Base-by-base conservation (phyloP, 2,797 vertebrate genomes). In the Gymnoscopelus microlampas region DNA sequence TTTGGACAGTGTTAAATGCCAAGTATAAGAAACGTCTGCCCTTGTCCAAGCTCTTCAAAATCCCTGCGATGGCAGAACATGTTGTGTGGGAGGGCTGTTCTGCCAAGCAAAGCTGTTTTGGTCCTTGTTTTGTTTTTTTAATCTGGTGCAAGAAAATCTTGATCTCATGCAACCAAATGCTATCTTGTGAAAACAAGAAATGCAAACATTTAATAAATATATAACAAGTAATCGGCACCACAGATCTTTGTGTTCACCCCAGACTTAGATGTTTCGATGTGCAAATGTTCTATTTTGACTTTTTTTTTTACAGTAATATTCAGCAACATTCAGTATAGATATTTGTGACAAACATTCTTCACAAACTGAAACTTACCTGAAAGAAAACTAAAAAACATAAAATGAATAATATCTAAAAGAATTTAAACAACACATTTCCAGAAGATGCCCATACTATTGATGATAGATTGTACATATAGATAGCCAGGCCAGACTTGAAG, bases 11-110 rank as follows among this genome's bases (percentile, higher is more conserved):
- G 68, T 76, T 88, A 90, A 91, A 90, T 90, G 91, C 88, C 89
- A 90, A 84, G 86, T 80, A 85, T 87, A 82, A 85, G 83, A 91
- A 86, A 90, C 84, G 86, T 88, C 88, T 90, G 86, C 80, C 87
- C 88, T 86, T 78, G 85, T 87, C 84, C 83, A 76, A 83, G 89
- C 89, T 87, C 78, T 90, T 90, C 84, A 92, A 85, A 91, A 92
- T 91, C 85, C 85, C 88, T 90, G 87, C 66, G 86, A 88, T 92
- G 91, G 89, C 86, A 78, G 90, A 93, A 94, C 92, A 94, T 92
- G 92, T 93, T 90, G 91, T 91, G 94, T 95, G 91, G 94, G 93
- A 86, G 93, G 91, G 73, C 84, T 92, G 90, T 90, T 90, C 90
- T 91, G 91, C 90, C 87, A 89, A 91, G 91, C 90, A 91, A 91